A percentile compares a stretch with the other conserved stretches of the same genome.
Conservation (phyloP, 2,888 invertebrate genomes). For the Aspidiotus rigidus region DNA sequence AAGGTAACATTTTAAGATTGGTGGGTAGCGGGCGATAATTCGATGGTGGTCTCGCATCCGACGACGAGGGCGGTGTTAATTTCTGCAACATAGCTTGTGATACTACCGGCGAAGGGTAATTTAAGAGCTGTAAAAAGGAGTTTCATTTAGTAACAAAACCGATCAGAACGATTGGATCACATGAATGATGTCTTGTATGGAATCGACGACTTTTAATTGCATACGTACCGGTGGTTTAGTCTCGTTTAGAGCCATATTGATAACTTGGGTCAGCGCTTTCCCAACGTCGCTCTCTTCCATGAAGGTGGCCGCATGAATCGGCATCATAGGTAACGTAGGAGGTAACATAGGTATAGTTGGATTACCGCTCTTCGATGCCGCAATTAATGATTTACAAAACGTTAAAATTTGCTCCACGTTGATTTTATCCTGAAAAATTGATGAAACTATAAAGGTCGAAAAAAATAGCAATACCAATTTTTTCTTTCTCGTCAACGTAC, state of each 20-base stretch:
- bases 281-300: background rate
- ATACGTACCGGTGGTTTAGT: slow-evolving; percentile 2
- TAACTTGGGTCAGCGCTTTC: background rate
- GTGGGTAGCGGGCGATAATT: background rate
- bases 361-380: background rate
- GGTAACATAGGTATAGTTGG: too few relatives aligned
- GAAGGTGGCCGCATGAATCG: background rate
- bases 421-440: slow-evolving; percentile 15
- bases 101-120: background rate
- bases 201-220: background rate
- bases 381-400: slow-evolving; percentile 13
- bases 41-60: background rate
- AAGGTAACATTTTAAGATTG: slow-evolving; percentile 20
- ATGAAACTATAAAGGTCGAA: too few relatives aligned
- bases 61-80: too few relatives aligned
- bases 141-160: background rate
- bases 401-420: slow-evolving; percentile 17
- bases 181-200: too few relatives aligned
- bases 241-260: background rate
- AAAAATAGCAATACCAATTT: too few relatives aligned
- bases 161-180: too few relatives aligned
- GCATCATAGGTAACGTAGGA: too few relatives aligned
- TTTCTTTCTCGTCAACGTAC: slow-evolving; percentile 13
- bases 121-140: background rate
- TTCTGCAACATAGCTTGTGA: too few relatives aligned